Evolutionary conservation across 1,140 invertebrate genomes (phyloP).

Genomic region (Carposina sasakii): DNA sequence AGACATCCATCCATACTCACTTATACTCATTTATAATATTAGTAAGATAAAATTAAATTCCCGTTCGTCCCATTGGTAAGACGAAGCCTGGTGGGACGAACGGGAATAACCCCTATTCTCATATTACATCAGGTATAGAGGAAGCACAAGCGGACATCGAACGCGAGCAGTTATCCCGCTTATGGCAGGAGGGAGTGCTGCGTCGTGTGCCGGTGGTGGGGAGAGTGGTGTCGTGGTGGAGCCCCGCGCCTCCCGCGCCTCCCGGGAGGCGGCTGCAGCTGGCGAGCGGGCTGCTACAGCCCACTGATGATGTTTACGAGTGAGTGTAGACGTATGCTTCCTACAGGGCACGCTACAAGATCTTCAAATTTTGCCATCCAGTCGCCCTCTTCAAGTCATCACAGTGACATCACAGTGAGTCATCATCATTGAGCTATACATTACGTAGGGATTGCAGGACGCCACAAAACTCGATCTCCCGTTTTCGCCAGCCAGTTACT

Average conservation of each 20-base stretch:
- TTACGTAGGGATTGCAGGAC: not conserved
- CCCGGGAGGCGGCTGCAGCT: slow-evolving; percentile 92
- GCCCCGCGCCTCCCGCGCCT: slow-evolving; percentile 80
- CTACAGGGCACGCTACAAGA: not conserved
- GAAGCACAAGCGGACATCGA: slow-evolving; percentile 92
- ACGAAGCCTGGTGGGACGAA: not conserved
- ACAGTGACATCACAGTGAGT: not conserved
- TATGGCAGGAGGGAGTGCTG: slow-evolving; percentile 95
- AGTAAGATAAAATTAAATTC: no score
- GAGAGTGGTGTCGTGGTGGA: slow-evolving; percentile 89
- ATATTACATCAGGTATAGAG: slow-evolving; percentile 93
- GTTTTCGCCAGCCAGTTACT: not conserved
- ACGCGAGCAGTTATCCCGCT: slow-evolving; percentile 89
- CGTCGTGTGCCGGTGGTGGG: slow-evolving; percentile 94
- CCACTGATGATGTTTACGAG: slow-evolving; percentile 93
- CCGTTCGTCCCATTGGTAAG: no score
- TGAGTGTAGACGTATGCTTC: slow-evolving; percentile 19
- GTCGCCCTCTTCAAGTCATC: not conserved
- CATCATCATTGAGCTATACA: not conserved
- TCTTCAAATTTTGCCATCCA: not conserved
- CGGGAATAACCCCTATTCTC: no score
- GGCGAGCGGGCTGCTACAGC: slow-evolving; percentile 86
- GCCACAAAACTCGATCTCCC: not conserved
- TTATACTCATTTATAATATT: no score
- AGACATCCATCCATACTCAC: no score